A percentile compares a stretch with the other conserved stretches of the same genome.
These are phyloP conservation scores for Protobothrops mucrosquamatus DNA, from an alignment of 2,113 vertebrate genomes.

Conservation along the genomic window DNA sequence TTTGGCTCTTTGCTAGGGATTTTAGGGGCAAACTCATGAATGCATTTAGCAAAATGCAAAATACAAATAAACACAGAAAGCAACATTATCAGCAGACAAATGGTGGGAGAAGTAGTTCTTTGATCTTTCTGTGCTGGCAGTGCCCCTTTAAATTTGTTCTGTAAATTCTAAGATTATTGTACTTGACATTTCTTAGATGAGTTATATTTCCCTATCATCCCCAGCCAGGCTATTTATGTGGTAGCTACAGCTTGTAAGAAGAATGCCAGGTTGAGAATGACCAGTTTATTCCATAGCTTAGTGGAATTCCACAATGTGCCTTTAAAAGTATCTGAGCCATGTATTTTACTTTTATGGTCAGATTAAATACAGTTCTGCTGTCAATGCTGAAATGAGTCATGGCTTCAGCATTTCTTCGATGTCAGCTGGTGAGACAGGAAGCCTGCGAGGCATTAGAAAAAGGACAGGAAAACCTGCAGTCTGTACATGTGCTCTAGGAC, in stretches of 20 bases:
- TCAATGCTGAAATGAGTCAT: conserved; percentile 71
- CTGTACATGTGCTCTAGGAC: conserved; percentile 65
- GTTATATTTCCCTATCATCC: not conserved
- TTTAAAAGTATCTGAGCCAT: conserved; percentile 19
- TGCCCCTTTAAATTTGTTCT: not conserved
- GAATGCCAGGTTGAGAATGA: not conserved
- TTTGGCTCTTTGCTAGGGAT: not conserved
- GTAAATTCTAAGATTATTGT: not conserved
- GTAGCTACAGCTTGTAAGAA: not conserved
- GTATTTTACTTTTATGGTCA: conserved; percentile 46
- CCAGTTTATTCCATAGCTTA: not conserved
- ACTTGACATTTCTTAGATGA: not conserved
- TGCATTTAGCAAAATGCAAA: not conserved
- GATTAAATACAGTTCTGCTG: conserved; percentile 51
- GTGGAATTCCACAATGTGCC: not conserved
- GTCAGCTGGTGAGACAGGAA: conserved; percentile 75
- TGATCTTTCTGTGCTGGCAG: not conserved
- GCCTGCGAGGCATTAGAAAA: conserved; percentile 61
- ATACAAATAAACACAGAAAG: not conserved
- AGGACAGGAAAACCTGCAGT: conserved; percentile 71
- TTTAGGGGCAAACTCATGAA: not conserved
- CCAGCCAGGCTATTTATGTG: not conserved
- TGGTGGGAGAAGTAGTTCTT: not conserved
- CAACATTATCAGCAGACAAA: not conserved
- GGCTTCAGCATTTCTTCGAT: conserved; percentile 68